A percentile compares a stretch with the other conserved stretches of the same genome.
Evolutionary conservation across 2,888 invertebrate genomes (phyloP).

Genomic region (Sesia apiformis): DNA sequence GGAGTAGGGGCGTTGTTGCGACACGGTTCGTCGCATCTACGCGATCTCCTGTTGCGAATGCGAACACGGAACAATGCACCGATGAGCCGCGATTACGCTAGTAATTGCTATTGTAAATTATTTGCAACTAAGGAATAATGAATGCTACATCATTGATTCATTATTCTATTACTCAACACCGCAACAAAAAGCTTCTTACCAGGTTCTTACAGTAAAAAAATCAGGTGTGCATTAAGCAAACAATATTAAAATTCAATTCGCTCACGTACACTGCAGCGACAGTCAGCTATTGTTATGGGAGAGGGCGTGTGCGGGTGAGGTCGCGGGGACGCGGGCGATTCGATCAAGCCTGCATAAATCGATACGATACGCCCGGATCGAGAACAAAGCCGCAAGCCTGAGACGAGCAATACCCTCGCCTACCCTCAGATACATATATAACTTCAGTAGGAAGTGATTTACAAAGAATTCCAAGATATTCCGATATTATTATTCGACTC

Average conservation of each 20-base stretch:
- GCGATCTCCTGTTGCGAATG: conserved; percentile 12
- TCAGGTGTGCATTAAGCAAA: not conserved
- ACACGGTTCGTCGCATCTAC: conserved; percentile 13
- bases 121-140: too few species aligned
- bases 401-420: conserved; percentile 26
- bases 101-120: conserved; percentile 3
- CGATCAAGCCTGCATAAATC: conserved; percentile 70
- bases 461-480: too few species aligned
- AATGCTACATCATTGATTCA: not conserved
- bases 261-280: conserved; percentile 18
- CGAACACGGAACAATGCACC: conserved; percentile 18
- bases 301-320: conserved; percentile 13
- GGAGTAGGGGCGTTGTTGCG: conserved; percentile 11
- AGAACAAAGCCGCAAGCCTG: conserved; percentile 62
- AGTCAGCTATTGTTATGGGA: conserved; percentile 44
- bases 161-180: not conserved
- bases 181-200: not conserved
- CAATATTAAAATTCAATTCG: conserved; percentile 26
- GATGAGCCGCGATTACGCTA: conserved; percentile 23
- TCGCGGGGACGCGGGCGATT: conserved; percentile 37
- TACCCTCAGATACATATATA: not conserved
- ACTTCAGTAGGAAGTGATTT: not conserved
- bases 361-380: conserved; percentile 64
- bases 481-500: too few species aligned
- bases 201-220: not conserved